phyloP scores from a whole-genome alignment of 2,113 vertebrate species.

The Campylomormyrus tamandua region DNA sequence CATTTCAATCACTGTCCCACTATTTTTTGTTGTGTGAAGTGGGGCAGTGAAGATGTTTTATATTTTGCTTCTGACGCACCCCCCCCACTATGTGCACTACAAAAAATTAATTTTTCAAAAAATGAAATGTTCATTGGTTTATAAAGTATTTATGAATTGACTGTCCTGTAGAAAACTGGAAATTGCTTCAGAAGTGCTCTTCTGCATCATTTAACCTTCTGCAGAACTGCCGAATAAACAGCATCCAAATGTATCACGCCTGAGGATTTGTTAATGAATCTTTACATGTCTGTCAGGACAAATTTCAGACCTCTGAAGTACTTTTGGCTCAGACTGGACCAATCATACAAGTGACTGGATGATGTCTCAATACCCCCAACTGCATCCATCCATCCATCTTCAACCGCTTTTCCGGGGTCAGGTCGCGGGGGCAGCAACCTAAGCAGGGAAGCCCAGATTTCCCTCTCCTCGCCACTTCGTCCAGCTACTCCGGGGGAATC shows the following conservation, averaged over 20 bases:
- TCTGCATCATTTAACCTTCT: neutral
- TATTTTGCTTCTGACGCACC: neutral
- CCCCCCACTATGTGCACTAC: neutral
- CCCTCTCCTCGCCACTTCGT: too few species aligned
- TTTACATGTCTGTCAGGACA: neutral
- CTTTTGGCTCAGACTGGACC: neutral
- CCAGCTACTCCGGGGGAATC: too few species aligned
- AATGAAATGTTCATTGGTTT: neutral
- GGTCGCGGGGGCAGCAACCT: too few species aligned
- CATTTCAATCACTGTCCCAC: neutral
- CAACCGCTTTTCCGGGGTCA: too few species aligned
- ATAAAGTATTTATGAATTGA: neutral
- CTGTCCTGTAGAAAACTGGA: neutral
- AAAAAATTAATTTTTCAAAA: neutral
- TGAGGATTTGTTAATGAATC: neutral
- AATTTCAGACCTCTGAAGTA: neutral
- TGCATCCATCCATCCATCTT: neutral
- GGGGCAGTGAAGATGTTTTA: neutral
- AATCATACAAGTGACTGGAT: neutral
- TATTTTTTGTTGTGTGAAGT: neutral
- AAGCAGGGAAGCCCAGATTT: too few species aligned
- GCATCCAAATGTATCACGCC: neutral
- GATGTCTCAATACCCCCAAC: neutral
- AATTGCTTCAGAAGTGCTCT: neutral
- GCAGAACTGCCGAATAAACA: neutral